phyloP scores from a whole-genome alignment of 1,140 invertebrate species.

The Listronotus bonariensis region DNA sequence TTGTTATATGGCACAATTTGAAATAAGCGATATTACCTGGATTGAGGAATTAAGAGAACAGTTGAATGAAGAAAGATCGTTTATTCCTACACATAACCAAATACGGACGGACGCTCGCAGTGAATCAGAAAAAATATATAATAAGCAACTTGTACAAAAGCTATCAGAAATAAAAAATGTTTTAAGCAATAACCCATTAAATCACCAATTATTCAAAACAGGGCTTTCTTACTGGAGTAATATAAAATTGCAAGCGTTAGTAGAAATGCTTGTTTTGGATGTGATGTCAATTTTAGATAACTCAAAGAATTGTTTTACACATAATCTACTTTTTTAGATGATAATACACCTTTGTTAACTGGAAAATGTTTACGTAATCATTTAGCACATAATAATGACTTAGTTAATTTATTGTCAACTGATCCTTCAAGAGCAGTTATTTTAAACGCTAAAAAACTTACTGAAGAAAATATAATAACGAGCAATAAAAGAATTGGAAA shows the following conservation, averaged over 20 bases:
- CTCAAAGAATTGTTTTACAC: not conserved
- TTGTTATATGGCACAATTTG: not conserved
- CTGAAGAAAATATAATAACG: not conserved
- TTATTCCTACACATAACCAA: not conserved
- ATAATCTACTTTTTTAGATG: slow-evolving; percentile 2
- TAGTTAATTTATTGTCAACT: slow-evolving; percentile 1
- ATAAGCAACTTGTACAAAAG: not conserved
- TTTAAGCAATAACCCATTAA: slow-evolving; percentile 1
- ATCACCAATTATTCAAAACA: not conserved
- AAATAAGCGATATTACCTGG: not conserved
- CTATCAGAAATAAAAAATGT: slow-evolving; percentile 4
- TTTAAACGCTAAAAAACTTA: slow-evolving; percentile 9
- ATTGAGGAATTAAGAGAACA: slow-evolving; percentile 4
- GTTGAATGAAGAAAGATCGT: not conserved
- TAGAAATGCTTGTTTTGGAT: slow-evolving; percentile 14
- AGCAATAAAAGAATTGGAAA: slow-evolving; percentile 3
- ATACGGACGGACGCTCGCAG: not conserved
- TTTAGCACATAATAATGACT: slow-evolving; percentile 3
- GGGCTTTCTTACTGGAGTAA: not conserved
- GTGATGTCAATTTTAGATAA: not conserved
- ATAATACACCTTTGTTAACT: slow-evolving; percentile 3
- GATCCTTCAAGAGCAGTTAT: slow-evolving; percentile 4
- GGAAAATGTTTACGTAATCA: slow-evolving; percentile 12
- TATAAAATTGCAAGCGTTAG: not conserved
- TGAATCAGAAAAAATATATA: no score